Percentiles rank a stretch among this genome's conserved stretches.
phyloP scores from a whole-genome alignment of 2,888 invertebrate genomes.

The Alentia gelatinosa region DNA sequence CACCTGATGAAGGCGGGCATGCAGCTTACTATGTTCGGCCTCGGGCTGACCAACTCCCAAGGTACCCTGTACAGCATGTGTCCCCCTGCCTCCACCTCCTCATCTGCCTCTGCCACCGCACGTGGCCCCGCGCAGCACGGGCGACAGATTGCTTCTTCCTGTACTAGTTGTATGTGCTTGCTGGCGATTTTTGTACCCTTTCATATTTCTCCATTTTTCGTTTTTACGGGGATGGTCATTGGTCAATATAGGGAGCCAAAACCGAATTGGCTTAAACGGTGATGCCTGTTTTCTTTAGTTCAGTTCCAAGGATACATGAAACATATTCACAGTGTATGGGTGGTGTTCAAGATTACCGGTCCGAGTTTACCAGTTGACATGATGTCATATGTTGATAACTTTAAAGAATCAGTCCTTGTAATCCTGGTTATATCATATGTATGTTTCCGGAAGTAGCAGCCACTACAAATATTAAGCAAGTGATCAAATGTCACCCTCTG shows the following conservation, averaged over 20 bases:
- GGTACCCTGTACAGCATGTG: neutral
- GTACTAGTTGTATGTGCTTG: neutral
- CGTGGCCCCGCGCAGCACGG: neutral
- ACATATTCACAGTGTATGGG: no score
- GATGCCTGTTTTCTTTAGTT: no score
- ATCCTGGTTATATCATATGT: no score
- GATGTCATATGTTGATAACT: no score
- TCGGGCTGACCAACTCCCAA: constrained; percentile 55
- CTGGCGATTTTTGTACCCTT: neutral
- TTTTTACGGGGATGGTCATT: neutral
- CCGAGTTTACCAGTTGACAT: no score
- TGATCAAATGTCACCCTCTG: no score
- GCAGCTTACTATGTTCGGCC: constrained; percentile 65
- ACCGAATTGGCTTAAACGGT: no score
- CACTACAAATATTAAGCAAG: no score
- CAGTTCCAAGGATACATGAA: no score
- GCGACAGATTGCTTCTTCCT: neutral
- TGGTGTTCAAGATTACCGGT: no score
- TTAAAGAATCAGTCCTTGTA: no score
- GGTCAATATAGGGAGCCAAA: neutral
- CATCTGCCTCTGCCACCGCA: neutral
- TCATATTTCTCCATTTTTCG: neutral
- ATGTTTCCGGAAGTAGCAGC: no score
- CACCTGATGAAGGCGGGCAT: constrained; percentile 66
- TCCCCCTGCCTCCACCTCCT: neutral